A percentile compares a stretch with the other conserved stretches of the same genome.
Conservation (phyloP, 2,888 invertebrate species). For the Yponomeuta evonymella region DNA sequence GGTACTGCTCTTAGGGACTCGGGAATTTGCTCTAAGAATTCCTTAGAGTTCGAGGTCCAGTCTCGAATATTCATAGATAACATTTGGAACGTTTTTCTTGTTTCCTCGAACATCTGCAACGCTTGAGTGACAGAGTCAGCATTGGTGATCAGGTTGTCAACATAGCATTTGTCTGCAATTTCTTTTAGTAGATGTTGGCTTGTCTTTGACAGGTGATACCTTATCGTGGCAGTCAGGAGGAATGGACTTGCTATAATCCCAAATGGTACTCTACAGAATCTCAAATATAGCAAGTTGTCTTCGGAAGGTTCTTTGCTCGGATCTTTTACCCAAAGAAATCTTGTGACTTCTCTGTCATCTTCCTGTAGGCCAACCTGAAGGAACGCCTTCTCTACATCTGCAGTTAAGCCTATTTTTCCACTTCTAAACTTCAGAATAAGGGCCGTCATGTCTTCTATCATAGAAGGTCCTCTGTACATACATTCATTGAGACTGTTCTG, state of each 20-base stretch:
- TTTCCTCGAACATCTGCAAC: slow-evolving; percentile 8
- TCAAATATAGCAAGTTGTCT: slow-evolving; percentile 11
- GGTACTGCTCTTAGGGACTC: not conserved
- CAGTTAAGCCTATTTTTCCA: slow-evolving; percentile 5
- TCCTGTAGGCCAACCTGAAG: slow-evolving; percentile 12
- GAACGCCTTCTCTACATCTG: slow-evolving; percentile 29
- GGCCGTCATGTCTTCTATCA: slow-evolving; percentile 14
- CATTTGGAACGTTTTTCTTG: slow-evolving; percentile 15
- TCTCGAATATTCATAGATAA: slow-evolving; percentile 21
- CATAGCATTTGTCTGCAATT: slow-evolving; percentile 20
- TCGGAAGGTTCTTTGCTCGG: not conserved
- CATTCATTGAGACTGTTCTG: slow-evolving; percentile 17
- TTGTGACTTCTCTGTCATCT: slow-evolving; percentile 15
- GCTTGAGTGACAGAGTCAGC: slow-evolving; percentile 7
- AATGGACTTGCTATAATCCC: slow-evolving; percentile 14
- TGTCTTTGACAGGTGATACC: slow-evolving; percentile 17
- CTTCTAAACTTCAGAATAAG: slow-evolving; percentile 9
- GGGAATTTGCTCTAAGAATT: slow-evolving; percentile 17
- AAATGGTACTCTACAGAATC: slow-evolving; percentile 17
- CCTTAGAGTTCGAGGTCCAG: slow-evolving; percentile 20
- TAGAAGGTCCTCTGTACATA: slow-evolving; percentile 15
- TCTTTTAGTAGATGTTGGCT: slow-evolving; percentile 3
- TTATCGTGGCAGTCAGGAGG: slow-evolving; percentile 22
- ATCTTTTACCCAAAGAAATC: too few species aligned
- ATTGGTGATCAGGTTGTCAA: slow-evolving; percentile 16